Evolutionary conservation across 2,888 invertebrate genomes (phyloP), one percentile per base, ranked within the genome.

Genomic region (Dynastes tityus): DNA sequence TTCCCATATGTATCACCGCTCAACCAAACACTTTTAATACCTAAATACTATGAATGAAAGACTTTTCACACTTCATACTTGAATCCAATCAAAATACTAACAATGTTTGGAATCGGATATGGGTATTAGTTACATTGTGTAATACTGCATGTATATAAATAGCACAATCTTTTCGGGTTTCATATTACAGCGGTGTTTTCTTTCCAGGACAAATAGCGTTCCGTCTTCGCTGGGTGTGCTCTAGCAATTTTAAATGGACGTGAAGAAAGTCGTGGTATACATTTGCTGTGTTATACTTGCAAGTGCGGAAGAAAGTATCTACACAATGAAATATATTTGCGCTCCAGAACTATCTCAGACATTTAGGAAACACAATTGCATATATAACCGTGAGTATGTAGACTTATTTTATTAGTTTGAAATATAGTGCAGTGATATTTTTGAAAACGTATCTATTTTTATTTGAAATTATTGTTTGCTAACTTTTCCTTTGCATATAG

Each of bases 91-190:
- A 22, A 61, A 71, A 74, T 11, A 45, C 45, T 40, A 78, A 75
- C 63, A 70, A 63, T 75, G 40, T 68, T 65, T 68, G 75, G 55
- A 75, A 78, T 45, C 32, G 27, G 68, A 75, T 75, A 74, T 40
- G 74, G 65, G 68, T 65, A 78, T 78, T 67, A 51, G 58, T 78
- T 78, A 78, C 78, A 78, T 40, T 71, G 53, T 49, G 32, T 40
- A 40, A 73, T 11, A 63, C 29, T 27, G 9, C 22, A 22, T 58
- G 22, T 71, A 78, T 78, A 78, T 78, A 78, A 64, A 78, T 78
- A 78, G 32, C 40, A 22, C 16, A 29, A 71, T 37, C 37, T 61
- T 40, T 71, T 45, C 13, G 73, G 71, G 67, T 73, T 68, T 78
- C 73, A 64, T 64, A 6, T 78, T 78, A 64, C 73, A 64, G 37